Conservation (phyloP, 2,888 invertebrate species). For the Theretra japonica region DNA sequence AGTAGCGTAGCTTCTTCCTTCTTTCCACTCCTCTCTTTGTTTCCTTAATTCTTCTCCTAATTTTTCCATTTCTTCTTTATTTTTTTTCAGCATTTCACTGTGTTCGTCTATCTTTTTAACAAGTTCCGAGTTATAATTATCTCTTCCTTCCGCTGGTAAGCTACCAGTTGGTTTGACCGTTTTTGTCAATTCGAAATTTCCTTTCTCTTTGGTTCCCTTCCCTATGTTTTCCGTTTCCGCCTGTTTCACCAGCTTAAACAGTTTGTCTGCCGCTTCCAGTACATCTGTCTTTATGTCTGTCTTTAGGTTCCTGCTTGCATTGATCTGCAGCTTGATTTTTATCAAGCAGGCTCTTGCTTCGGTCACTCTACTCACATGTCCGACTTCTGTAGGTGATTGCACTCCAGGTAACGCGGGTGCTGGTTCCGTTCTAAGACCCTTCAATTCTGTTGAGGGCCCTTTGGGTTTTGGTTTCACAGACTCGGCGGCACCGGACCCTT, state of each 20-base stretch:
- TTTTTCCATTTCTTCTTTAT: constrained; percentile 5
- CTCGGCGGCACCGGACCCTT: too few species aligned
- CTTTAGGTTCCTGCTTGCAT: background rate
- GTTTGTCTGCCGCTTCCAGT: background rate
- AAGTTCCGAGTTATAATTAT: background rate
- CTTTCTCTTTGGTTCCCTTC: background rate
- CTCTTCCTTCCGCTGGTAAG: too few species aligned
- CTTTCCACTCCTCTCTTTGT: background rate
- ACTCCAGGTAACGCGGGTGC: background rate
- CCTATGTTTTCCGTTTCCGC: background rate
- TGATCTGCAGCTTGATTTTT: background rate
- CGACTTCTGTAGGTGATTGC: background rate
- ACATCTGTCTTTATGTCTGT: constrained; percentile 8
- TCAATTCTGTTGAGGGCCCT: background rate
- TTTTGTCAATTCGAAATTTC: too few species aligned
- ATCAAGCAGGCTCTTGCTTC: background rate
- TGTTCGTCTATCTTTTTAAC: background rate
- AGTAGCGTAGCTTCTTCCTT: background rate
- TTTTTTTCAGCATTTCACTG: background rate
- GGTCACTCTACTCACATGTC: background rate
- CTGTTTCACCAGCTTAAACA: background rate
- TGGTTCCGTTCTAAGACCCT: background rate
- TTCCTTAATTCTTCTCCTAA: background rate
- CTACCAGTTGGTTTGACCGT: too few species aligned
- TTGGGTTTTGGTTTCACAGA: background rate